Conservation (phyloP, 2,888 invertebrate genomes). For the Tuberolachnus salignus region DNA sequence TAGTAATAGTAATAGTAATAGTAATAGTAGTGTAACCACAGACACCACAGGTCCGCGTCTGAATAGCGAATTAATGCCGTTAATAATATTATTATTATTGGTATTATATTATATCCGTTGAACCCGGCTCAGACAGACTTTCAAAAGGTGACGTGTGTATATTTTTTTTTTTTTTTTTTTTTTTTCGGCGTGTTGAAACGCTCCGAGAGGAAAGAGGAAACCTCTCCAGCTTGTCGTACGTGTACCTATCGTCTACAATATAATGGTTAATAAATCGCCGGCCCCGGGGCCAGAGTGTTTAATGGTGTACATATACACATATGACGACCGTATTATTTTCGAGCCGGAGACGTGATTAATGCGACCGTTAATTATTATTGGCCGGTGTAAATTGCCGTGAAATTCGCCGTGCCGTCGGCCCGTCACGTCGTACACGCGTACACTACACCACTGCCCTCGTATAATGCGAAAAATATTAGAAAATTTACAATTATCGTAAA, state of each 20-base stretch:
- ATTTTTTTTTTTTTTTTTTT: no score
- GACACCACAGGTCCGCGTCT: no score
- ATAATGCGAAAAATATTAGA: conserved; percentile 5
- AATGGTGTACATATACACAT: not conserved
- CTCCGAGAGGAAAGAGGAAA: not conserved
- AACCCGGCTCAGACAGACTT: no score
- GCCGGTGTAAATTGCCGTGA: conserved; percentile 29
- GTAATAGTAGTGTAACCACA: no score
- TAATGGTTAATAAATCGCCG: conserved; percentile 22
- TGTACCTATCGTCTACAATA: no score
- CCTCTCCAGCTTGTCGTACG: no score
- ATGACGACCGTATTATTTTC: not conserved
- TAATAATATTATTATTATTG: no score
- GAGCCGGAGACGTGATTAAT: conserved; percentile 32
- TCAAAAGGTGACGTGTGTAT: not conserved
- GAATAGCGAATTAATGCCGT: no score
- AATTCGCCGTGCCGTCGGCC: conserved; percentile 2
- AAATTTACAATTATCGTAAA: not conserved
- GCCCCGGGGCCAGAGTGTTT: conserved; percentile 6
- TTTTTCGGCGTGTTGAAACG: conserved; percentile 22
- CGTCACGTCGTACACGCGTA: not conserved
- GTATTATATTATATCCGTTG: no score
- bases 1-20: no score
- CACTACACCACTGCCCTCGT: no score
- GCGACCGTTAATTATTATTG: conserved; percentile 34